Conservation (phyloP, 2,113 vertebrate genomes). For the Hypocryptadius cinnamomeus region DNA sequence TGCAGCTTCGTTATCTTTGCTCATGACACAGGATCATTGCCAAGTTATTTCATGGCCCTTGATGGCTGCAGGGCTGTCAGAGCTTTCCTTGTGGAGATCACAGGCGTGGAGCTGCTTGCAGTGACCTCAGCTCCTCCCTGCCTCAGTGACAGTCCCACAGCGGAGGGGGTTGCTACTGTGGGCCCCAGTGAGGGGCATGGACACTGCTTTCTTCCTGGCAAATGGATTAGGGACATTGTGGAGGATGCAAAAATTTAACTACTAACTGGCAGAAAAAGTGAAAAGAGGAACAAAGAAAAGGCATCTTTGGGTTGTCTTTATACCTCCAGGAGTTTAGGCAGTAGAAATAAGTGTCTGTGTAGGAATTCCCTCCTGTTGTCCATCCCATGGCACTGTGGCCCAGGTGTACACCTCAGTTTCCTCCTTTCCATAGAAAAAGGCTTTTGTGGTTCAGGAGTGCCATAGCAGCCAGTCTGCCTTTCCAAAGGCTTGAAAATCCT, state of each 20-base stretch:
- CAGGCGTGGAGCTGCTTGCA: neutral
- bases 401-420: no score
- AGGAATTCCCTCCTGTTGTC: neutral
- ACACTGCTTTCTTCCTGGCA: neutral
- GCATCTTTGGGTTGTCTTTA: neutral
- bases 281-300: neutral
- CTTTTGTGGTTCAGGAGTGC: no score
- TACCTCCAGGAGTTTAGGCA: neutral
- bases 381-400: neutral
- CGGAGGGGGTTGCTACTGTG: neutral
- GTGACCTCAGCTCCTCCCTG: neutral
- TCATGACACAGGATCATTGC: neutral
- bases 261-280: neutral
- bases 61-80: neutral
- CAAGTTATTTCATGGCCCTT: neutral
- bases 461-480: neutral
- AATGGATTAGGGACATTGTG: neutral
- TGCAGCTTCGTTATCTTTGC: neutral
- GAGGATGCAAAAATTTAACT: neutral
- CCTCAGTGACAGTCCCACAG: neutral
- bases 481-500: neutral
- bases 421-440: neutral
- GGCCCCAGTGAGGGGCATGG: neutral
- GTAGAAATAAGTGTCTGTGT: neutral
- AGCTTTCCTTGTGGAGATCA: neutral